These are phyloP conservation scores for Drosophila macrospina DNA, from an alignment of 2,888 invertebrate species.

Conservation along the genomic window DNA sequence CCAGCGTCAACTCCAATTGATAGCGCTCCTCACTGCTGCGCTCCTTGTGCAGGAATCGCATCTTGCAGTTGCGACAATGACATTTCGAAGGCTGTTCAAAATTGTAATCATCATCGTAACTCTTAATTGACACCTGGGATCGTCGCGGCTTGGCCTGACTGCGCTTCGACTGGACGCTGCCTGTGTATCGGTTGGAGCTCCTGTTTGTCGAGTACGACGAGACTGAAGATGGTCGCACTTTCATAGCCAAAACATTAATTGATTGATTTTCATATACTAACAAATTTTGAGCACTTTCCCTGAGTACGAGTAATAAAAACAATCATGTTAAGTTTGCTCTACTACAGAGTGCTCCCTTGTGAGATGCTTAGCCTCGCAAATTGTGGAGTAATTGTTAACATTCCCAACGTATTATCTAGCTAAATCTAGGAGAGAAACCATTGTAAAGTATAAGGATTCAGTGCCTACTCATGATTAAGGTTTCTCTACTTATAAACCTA, in stretches of 20 bases:
- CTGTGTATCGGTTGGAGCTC: neutral
- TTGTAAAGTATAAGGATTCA: too few species aligned
- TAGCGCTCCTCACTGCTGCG: neutral
- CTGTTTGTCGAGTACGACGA: neutral
- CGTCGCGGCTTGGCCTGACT: neutral
- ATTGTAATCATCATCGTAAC: neutral
- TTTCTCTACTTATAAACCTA: too few species aligned
- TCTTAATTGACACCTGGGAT: neutral
- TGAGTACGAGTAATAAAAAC: neutral
- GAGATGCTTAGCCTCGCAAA: too few species aligned
- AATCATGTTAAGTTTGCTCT: neutral
- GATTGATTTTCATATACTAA: slow-evolving; percentile 1
- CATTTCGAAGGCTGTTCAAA: slow-evolving; percentile 1
- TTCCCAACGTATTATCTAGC: too few species aligned
- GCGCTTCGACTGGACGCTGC: neutral
- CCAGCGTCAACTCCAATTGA: neutral
- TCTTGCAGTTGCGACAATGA: slow-evolving; percentile 12
- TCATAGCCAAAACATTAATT: neutral
- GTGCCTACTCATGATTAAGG: too few species aligned
- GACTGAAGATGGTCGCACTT: neutral
- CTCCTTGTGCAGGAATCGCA: neutral
- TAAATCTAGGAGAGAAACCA: too few species aligned
- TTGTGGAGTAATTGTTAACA: too few species aligned
- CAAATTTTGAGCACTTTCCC: neutral
- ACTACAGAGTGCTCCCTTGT: too few species aligned